Evolutionary conservation across 2,888 invertebrate species (phyloP), one percentile per base, ranked within the genome.

Genomic region (Brenthis hecate): DNA sequence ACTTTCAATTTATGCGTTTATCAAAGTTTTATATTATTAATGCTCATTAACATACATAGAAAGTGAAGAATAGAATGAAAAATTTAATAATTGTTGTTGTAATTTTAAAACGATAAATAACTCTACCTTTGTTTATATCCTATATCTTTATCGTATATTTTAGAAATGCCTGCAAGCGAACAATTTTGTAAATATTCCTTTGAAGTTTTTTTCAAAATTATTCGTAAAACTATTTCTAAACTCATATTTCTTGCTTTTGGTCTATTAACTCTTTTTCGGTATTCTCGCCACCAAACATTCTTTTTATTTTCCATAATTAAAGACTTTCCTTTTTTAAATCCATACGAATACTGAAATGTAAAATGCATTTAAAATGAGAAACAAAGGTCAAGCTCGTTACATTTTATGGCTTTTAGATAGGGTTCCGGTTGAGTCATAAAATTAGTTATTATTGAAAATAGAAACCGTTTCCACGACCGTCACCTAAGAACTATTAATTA

Each of bases 161-260:
- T 76, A 23, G 73, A 80, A 13, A 89, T 69, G 1, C 87, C 85
- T 2, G 78, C 74, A 13, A 91, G 70, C 0, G 87, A 86, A 66
- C 84, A 79, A 57, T 83, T 79, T 3, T 68, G 56, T 23, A 79
- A 19, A 73, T 87, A 86, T 73, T 93, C 89, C 68, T 79, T 80
- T 8, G 83, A n/a, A 8, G 84, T 82, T 68, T 82, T 77, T 57
- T 73, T 57, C 55, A 91, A 76, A 78, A 85, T 84, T 72, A 79
- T 82, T 43, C 91, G 77, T 54, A 89, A 6, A 65, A 93, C 75
- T 81, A 84, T 81, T 79, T 90, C 85, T 32, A 81, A 55, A 51
- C 76, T 79, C n/a, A 85, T 65, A 32, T 74, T 76, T 6, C 66
- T 73, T 6, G 61, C 63, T 11, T 62, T 69, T 13, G 70, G 66